A percentile compares a stretch with the other conserved stretches of the same genome.
These are phyloP conservation scores for Polyploca ridens DNA, from an alignment of 2,888 invertebrate genomes.

Conservation along the genomic window DNA sequence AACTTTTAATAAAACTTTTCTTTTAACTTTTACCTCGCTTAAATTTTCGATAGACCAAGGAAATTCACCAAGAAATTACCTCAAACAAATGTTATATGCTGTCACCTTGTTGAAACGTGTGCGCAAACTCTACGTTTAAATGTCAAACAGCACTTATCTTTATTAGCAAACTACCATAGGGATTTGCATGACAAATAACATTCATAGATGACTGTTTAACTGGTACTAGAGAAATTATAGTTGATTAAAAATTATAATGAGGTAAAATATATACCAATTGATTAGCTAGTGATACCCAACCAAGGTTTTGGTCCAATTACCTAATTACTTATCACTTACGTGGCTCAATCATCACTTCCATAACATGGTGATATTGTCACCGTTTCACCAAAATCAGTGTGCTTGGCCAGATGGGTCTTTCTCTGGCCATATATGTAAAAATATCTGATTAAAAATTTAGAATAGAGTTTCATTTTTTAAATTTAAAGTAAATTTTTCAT, in stretches of 20 bases:
- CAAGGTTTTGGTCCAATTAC: neutral
- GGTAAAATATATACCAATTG: neutral
- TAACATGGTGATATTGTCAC: too few species aligned
- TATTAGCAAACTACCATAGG: constrained; percentile 47
- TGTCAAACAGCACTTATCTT: constrained; percentile 47
- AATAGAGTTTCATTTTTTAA: too few species aligned
- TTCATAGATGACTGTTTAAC: neutral
- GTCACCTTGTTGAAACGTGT: constrained; percentile 11
- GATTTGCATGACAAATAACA: constrained; percentile 44
- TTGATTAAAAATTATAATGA: neutral
- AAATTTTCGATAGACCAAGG: too few species aligned
- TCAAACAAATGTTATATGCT: too few species aligned
- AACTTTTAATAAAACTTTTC: neutral
- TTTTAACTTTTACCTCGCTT: too few species aligned
- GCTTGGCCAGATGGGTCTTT: too few species aligned
- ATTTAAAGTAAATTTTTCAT: too few species aligned
- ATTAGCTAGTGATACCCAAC: neutral
- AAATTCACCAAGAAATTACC: neutral
- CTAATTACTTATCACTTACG: neutral
- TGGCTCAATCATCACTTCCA: too few species aligned
- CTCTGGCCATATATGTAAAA: too few species aligned
- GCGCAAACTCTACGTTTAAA: constrained; percentile 23
- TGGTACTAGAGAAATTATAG: neutral
- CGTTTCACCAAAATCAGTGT: too few species aligned
- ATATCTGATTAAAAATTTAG: too few species aligned